Evolutionary conservation across 1,140 invertebrate species (phyloP), one percentile per base, ranked within the genome.

Genomic region (Diuraphis noxia): DNA sequence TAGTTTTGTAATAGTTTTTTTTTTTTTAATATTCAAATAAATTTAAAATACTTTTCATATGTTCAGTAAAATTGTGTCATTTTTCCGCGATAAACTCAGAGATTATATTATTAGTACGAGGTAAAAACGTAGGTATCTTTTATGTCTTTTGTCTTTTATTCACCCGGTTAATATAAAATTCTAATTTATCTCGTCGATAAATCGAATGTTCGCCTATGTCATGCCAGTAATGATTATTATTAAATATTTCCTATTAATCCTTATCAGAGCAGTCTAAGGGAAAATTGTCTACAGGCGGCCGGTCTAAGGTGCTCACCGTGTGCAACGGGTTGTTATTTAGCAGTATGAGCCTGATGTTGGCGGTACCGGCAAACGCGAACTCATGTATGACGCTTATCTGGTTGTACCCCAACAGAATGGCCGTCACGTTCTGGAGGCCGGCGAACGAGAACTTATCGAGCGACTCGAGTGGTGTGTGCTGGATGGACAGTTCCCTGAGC

Each of bases 361-460:
- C 96, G 0, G 97, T 97, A 21, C 97, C 97, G 0, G 97, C 97
- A 92, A 98, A 98, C 19, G 97, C 96, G 93, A 96, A 96, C 4
- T 95, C 95, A 93, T 97, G 96, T 79, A 98, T 96, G 92, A 96
- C 95, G 19, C 95, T 95, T 30, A 98, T 97, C 92, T 96, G 96
- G 93, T 98, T 97, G 94, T 97, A 95, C 23, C 96, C 95, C 23
- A 97, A 93, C 87, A 97, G 94, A 77, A 98, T 96, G 4, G 96
- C 95, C 3, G 96, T 96, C 17, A 97, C 95, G 93, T 97, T 97
- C 93, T 97, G 97, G 10, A 97, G 94, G 0, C 96, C 96, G 23
- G 97, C 96, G 93, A 97, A 97, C 0, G 97, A 96, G 92, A 97
- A 97, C 52, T 96, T 95, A 10, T 96, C 96, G 25, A 97, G 96